Evolutionary conservation across 2,113 vertebrate genomes (phyloP).

Genomic region (Athene cunicularia): DNA sequence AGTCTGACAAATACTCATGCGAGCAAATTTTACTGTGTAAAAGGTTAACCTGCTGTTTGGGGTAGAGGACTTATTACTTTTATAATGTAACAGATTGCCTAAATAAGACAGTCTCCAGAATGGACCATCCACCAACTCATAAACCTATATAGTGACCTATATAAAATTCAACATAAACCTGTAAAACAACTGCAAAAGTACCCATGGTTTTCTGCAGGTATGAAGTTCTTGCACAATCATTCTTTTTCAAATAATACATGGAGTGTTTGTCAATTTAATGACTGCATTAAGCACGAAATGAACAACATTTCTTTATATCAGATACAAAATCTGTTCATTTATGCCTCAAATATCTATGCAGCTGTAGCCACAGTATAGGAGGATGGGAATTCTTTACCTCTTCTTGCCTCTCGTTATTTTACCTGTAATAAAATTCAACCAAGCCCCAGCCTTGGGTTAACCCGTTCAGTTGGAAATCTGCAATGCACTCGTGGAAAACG

Average conservation of each 20-base stretch:
- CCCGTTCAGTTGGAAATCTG: slow-evolving; percentile 3
- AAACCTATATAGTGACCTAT: background rate
- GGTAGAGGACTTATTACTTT: background rate
- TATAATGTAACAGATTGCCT: background rate
- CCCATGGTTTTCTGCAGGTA: background rate
- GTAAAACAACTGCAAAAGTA: background rate
- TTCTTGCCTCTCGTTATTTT: background rate
- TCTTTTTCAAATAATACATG: background rate
- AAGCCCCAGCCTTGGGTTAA: slow-evolving; percentile 54
- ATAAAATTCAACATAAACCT: background rate
- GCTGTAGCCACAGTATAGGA: background rate
- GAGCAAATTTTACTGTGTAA: background rate
- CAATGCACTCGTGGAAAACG: slow-evolving; percentile 56
- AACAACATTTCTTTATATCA: background rate
- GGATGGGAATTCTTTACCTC: background rate
- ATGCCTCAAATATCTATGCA: background rate
- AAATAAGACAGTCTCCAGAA: background rate
- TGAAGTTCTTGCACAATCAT: background rate
- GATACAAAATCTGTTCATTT: background rate
- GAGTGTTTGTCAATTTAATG: background rate
- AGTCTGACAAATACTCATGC: background rate
- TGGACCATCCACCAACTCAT: background rate
- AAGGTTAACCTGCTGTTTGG: background rate
- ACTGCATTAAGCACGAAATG: background rate
- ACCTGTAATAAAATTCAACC: slow-evolving; percentile 70